Percentiles rank a stretch among this genome's conserved stretches.
These are phyloP conservation scores for Platerodrilus igneus DNA, from an alignment of 2,888 invertebrate species.

Conservation along the genomic window DNA sequence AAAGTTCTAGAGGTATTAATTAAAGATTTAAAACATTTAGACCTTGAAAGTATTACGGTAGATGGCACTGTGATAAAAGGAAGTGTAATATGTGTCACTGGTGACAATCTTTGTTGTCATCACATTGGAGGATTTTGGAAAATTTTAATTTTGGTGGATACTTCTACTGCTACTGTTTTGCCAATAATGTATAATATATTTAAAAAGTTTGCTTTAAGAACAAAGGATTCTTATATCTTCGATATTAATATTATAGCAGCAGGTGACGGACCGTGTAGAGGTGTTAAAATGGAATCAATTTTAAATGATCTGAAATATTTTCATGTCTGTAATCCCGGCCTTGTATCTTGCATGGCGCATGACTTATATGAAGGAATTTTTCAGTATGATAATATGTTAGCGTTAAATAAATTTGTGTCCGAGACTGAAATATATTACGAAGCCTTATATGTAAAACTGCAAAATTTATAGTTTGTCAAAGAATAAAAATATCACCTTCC, in stretches of 20 bases:
- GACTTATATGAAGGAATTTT: slow-evolving; percentile 33
- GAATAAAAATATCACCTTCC: slow-evolving; percentile 16
- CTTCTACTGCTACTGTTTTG: slow-evolving; percentile 31
- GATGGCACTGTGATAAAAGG: slow-evolving; percentile 21
- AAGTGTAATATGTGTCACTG: slow-evolving; percentile 27
- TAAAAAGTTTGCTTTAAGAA: background rate
- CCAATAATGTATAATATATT: slow-evolving; percentile 2
- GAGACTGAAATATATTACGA: slow-evolving; percentile 13
- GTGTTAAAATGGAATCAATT: slow-evolving; percentile 30
- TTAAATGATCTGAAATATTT: slow-evolving; percentile 31
- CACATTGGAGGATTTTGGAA: slow-evolving; percentile 30
- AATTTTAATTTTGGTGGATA: slow-evolving; percentile 26
- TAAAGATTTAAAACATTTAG: slow-evolving; percentile 28
- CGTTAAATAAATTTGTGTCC: slow-evolving; percentile 24
- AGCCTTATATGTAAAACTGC: slow-evolving; percentile 11
- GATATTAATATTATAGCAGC: slow-evolving; percentile 5
- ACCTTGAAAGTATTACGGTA: slow-evolving; percentile 25
- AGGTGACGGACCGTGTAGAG: slow-evolving; percentile 15
- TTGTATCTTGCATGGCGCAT: slow-evolving; percentile 34
- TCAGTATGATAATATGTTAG: slow-evolving; percentile 27
- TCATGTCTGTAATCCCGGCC: slow-evolving; percentile 33
- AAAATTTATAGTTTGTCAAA: slow-evolving; percentile 15
- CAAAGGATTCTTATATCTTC: slow-evolving; percentile 3
- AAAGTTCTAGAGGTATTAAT: slow-evolving; percentile 27
- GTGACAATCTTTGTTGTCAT: slow-evolving; percentile 28